These are phyloP conservation scores for Hystrix cristata DNA, from an alignment of 2,113 vertebrate genomes.

Conservation along the genomic window DNA sequence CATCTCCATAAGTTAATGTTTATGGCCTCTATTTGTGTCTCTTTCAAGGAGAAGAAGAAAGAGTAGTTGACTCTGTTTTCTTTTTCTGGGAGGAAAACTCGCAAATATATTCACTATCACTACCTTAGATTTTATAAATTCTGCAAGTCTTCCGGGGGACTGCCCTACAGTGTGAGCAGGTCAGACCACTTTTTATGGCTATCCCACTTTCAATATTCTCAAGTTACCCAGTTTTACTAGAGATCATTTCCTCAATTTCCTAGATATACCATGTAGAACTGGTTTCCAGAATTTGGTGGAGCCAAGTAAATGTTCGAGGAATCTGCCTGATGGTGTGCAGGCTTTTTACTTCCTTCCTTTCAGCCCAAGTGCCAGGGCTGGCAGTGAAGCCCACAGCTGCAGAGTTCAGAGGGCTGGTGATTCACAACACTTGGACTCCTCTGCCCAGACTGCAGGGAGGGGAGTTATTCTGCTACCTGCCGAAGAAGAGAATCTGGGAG, in stretches of 20 bases:
- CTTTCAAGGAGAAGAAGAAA: neutral
- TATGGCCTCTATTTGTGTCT: neutral
- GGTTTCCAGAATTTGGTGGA: neutral
- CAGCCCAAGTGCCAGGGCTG: no score
- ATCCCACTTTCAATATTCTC: neutral
- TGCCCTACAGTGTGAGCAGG: no score
- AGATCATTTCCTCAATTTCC: neutral
- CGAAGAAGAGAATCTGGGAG: neutral
- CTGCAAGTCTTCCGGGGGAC: neutral
- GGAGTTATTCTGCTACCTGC: neutral
- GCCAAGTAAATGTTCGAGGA: neutral
- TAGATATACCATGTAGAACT: neutral
- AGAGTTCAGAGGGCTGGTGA: fast-evolving
- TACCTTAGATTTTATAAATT: neutral
- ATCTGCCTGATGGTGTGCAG: neutral
- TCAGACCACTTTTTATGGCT: neutral
- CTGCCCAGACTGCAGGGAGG: neutral
- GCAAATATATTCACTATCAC: neutral
- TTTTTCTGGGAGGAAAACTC: neutral
- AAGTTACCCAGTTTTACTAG: neutral
- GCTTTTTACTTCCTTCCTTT: neutral
- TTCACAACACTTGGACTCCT: neutral
- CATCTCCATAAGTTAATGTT: neutral
- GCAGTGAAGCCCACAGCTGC: no score
- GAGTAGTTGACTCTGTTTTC: neutral